Evolutionary conservation across 2,113 vertebrate genomes (phyloP).

Genomic region (Galbula dea): DNA sequence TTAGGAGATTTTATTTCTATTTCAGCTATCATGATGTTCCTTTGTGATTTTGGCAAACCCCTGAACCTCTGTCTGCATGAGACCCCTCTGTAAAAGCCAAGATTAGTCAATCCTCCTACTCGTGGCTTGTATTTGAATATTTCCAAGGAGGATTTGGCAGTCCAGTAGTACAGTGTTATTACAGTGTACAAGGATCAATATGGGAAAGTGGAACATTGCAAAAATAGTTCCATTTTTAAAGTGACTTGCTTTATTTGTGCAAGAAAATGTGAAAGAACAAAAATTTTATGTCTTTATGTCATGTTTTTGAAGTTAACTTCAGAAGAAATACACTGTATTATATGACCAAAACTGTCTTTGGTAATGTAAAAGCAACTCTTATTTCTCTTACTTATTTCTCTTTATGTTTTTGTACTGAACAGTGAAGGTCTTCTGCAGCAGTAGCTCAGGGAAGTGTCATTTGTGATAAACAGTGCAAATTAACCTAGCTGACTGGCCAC

Average conservation of each 20-base stretch:
- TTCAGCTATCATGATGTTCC: background rate
- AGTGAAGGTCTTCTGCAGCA: background rate
- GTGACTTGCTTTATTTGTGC: background rate
- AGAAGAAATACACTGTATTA: background rate
- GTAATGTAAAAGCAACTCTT: background rate
- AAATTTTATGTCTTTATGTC: background rate
- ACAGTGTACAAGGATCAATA: background rate
- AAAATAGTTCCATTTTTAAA: background rate
- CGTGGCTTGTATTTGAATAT: background rate
- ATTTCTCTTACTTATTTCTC: background rate
- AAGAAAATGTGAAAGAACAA: background rate
- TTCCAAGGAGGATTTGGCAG: background rate
- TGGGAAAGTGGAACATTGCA: background rate
- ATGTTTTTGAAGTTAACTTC: background rate
- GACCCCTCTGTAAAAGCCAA: background rate
- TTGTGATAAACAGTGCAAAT: constrained; percentile 62
- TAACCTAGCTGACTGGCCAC: constrained; percentile 38
- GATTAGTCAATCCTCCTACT: background rate
- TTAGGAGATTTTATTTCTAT: background rate
- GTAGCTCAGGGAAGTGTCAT: constrained; percentile 11
- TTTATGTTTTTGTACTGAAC: background rate
- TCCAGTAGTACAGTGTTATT: background rate
- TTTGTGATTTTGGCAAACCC: background rate
- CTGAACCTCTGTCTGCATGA: background rate
- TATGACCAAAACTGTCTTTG: background rate